These are phyloP conservation scores for Lamproptera curius DNA, from an alignment of 2,888 invertebrate species.

Conservation along the genomic window DNA sequence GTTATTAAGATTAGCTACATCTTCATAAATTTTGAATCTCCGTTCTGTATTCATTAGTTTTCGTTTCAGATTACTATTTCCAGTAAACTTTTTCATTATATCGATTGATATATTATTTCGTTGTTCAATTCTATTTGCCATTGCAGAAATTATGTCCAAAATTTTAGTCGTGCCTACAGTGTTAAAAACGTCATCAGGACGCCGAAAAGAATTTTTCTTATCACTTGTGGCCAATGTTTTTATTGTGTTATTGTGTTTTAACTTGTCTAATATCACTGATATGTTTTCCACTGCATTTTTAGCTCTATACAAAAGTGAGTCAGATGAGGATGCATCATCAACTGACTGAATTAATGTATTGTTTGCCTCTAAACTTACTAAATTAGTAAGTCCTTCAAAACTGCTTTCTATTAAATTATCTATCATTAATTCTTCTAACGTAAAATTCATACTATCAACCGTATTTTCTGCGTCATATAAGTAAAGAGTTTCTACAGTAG, in stretches of 20 bases:
- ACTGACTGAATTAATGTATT: constrained; percentile 13
- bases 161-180: neutral
- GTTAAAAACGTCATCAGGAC: too few species aligned
- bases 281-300: constrained; percentile 7
- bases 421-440: constrained; percentile 47
- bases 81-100: constrained; percentile 37
- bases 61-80: constrained; percentile 13
- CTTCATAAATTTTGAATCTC: too few species aligned
- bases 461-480: constrained; percentile 34
- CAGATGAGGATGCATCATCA: constrained; percentile 6
- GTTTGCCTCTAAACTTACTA: constrained; percentile 11
- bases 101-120: constrained; percentile 53
- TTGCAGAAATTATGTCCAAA: constrained; percentile 39
- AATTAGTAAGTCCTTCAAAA: constrained; percentile 32
- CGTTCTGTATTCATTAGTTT: too few species aligned
- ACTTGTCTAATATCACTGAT: too few species aligned
- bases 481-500: constrained; percentile 33
- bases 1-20: too few species aligned
- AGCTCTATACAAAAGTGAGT: neutral
- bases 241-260: constrained; percentile 2
- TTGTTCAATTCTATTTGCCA: constrained; percentile 50
- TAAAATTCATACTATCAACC: constrained; percentile 35
- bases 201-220: too few species aligned
- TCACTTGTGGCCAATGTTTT: too few species aligned
- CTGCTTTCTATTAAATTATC: constrained; percentile 48